Base-by-base conservation (phyloP, 92 coral and sea anemone genomes). In the Zoanthus solanderi region DNA sequence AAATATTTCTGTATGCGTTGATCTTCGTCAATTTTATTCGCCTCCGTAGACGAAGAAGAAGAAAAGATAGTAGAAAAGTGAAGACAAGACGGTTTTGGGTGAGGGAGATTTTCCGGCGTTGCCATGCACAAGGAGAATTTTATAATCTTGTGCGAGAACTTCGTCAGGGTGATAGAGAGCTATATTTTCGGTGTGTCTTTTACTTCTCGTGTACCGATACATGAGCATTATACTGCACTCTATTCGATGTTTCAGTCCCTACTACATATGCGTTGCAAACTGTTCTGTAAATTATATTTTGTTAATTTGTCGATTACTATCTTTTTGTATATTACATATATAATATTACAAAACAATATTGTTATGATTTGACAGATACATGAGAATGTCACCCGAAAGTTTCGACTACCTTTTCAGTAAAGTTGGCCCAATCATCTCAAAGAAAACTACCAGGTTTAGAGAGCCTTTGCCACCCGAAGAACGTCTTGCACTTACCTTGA, bases 311-410 rank as follows among this genome's bases (percentile, higher is more conserved):
- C 47, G 76, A 72, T 72, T 72, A 72, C 48, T 72, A 72, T 72
- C 76, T 72, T 30, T 47, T 71, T 42, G 17, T 28, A 81, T 61
- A 61, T 61, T 46, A 48, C 32, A 46, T 60, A 8, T 61, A 82
- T 65, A 65, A 29, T 61, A 61, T 82, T 57, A 56, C 9, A 52
- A 42, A 79, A 79, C 72, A 37, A 37, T 37, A 52, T 79, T 79
- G 71, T 79, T 79, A 57, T 79, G 69, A 69, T 65, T 69, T 34
- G 28, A 61, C 84, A 89, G 92, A 78, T 89, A 89, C 88, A 85
- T 89, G 86, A 44, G 89, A 50, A 89, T 89, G 92, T 89, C 89
- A 77, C 92, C 92, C 71, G 89, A 90, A 65, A 84, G 92, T 68
- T 90, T 90, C 75, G 87, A 90, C 74, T 63, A 57, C 67, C 78